phyloP scores from a whole-genome alignment of 2,113 vertebrate species.

The Psittacara wagleri region DNA sequence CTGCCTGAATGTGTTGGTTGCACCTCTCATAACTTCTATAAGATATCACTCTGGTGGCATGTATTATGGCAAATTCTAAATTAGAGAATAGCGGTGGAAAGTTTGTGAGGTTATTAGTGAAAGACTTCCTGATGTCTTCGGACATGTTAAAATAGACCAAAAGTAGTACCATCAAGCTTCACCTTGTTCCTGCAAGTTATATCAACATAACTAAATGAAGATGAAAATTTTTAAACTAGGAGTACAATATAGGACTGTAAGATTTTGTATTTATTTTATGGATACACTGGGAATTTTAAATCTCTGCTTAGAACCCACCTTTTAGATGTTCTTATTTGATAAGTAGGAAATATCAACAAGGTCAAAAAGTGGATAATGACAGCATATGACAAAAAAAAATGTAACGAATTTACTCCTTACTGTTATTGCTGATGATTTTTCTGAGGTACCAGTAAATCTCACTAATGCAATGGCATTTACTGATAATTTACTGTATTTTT shows the following conservation, averaged over 20 bases:
- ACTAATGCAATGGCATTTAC: not conserved
- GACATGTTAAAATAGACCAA: not conserved
- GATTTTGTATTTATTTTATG: not conserved
- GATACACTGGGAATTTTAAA: not conserved
- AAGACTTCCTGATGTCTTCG: not conserved
- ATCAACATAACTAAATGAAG: not conserved
- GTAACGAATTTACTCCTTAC: not conserved
- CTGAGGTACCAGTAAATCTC: not conserved
- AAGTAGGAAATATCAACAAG: not conserved
- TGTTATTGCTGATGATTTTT: not conserved
- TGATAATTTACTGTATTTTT: not conserved
- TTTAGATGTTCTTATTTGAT: not conserved
- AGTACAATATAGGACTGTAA: not conserved
- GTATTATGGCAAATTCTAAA: not conserved
- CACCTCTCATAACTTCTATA: not conserved
- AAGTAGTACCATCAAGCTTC: not conserved
- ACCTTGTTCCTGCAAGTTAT: not conserved
- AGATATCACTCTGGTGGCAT: not conserved
- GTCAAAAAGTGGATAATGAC: not conserved
- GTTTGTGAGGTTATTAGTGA: not conserved
- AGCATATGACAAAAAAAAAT: not conserved
- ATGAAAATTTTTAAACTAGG: not conserved
- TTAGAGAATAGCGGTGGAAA: not conserved
- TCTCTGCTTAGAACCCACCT: not conserved
- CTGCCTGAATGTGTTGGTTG: not conserved